Base-by-base conservation (phyloP, 2,113 vertebrate genomes). In the Chrysochloris asiatica region DNA sequence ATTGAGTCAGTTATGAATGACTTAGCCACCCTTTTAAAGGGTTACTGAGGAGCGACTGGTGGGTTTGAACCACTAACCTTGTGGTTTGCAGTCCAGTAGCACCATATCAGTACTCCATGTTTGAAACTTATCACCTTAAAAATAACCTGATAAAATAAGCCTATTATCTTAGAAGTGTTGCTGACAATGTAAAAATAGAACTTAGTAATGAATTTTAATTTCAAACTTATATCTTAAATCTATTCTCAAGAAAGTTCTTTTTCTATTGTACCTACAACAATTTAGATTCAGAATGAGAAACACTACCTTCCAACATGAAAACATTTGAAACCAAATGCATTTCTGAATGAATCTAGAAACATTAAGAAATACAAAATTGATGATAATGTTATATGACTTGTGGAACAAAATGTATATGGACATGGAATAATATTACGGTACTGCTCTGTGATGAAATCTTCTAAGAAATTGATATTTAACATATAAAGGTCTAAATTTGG, bases 91-190 rank as follows among this genome's bases (percentile, higher is more conserved):
- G n/a, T n/a, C n/a, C n/a, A n/a, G n/a, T n/a, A n/a, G n/a, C n/a
- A n/a, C n/a, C n/a, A n/a, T n/a, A n/a, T n/a, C n/a, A n/a, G n/a
- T n/a, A 50, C 48, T 50, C 48, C 48, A 50, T 50, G 48, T 67
- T 89, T 87, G 91, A 92, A 26, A 91, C 10, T 81, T 61, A 80
- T 4, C 85, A 45, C 16, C 28, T 84, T 80, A 90, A 87, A 92
- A 89, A 22, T 77, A 93, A 93, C 59, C 69, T 92, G 54, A 28
- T 36, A 38, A 65, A 65, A 17, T 65, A 76, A 88, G 89, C 86
- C 54, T 79, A 33, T 83, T 86, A 87, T 83, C 33, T 84, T 77
- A 26, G 24, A 91, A 89, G 13, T 79, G 85, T 50, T 92, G 82
- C 11, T 92, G 59, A 89, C 47, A 90, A 88, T 84, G 45, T 91